Conservation (phyloP, 2,888 invertebrate species). For the Dicyrtomina minuta region DNA sequence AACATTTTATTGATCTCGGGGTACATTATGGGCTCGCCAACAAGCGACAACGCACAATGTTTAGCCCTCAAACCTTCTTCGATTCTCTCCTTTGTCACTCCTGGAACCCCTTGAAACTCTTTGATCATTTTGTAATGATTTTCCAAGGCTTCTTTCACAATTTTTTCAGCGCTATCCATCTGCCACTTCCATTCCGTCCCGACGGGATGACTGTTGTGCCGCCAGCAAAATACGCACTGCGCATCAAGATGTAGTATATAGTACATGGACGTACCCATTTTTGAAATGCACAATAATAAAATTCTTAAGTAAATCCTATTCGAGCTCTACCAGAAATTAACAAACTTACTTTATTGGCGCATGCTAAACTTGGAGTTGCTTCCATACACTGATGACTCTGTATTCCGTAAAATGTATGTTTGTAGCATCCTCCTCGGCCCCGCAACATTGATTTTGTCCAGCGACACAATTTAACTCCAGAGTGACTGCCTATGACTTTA, state of each 20-base stretch:
- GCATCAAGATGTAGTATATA: no score
- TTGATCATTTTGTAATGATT: constrained; percentile 62
- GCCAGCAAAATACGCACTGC: constrained; percentile 64
- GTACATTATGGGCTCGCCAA: constrained; percentile 66
- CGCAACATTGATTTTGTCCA: constrained; percentile 60
- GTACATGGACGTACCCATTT: no score
- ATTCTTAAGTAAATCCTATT: background rate
- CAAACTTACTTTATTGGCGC: constrained; percentile 53
- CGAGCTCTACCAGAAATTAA: background rate
- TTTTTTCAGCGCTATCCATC: constrained; percentile 61
- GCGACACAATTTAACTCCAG: constrained; percentile 63
- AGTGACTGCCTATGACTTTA: constrained; percentile 62
- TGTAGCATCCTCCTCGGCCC: constrained; percentile 64
- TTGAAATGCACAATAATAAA: no score
- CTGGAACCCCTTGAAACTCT: constrained; percentile 61
- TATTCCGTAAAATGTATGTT: constrained; percentile 63
- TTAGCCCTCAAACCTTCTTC: constrained; percentile 59
- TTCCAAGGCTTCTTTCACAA: constrained; percentile 60
- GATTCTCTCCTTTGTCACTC: constrained; percentile 60
- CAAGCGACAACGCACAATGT: constrained; percentile 64
- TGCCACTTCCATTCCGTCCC: constrained; percentile 66
- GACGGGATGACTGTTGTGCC: constrained; percentile 60
- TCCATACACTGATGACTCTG: constrained; percentile 65
- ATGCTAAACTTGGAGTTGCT: constrained; percentile 63
- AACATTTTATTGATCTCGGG: constrained; percentile 63